Percentiles rank a stretch among this genome's conserved stretches.
Evolutionary conservation across 2,113 vertebrate species (phyloP).

Genomic region (Arenaria interpres): DNA sequence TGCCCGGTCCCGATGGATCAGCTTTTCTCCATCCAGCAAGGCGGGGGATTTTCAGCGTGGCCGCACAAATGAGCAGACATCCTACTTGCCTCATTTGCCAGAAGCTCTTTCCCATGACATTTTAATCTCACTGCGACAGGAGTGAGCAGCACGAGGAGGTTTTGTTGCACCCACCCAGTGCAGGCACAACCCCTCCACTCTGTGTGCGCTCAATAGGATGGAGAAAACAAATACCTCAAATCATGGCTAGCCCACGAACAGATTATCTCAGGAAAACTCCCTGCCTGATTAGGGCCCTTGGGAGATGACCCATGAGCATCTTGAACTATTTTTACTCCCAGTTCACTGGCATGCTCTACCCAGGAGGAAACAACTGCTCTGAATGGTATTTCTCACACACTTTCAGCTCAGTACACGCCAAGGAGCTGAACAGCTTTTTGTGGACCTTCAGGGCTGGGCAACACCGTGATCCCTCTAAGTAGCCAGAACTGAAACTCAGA

Average conservation of each 20-base stretch:
- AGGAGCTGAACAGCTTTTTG: neutral
- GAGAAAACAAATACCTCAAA: neutral
- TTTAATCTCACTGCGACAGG: constrained; percentile 58
- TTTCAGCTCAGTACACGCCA: neutral
- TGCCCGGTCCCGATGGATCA: fast-evolving
- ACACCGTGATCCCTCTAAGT: neutral
- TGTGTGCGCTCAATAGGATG: fast-evolving
- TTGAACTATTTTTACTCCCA: neutral
- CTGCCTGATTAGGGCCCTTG: neutral
- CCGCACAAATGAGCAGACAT: constrained; percentile 29
- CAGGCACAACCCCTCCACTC: neutral
- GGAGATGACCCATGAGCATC: neutral
- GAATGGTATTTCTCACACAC: neutral
- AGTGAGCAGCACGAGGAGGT: neutral
- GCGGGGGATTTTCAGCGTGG: constrained; percentile 56
- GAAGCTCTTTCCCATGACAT: constrained; percentile 70
- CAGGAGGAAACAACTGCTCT: neutral
- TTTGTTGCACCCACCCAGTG: neutral
- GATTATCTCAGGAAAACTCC: neutral
- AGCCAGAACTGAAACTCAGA: neutral
- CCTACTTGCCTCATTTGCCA: neutral
- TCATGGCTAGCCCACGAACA: neutral
- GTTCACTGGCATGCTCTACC: neutral
- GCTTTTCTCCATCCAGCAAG: neutral
- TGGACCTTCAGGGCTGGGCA: neutral